Base-by-base conservation (phyloP, 2,113 vertebrate genomes). In the Hypanus sabinus region DNA sequence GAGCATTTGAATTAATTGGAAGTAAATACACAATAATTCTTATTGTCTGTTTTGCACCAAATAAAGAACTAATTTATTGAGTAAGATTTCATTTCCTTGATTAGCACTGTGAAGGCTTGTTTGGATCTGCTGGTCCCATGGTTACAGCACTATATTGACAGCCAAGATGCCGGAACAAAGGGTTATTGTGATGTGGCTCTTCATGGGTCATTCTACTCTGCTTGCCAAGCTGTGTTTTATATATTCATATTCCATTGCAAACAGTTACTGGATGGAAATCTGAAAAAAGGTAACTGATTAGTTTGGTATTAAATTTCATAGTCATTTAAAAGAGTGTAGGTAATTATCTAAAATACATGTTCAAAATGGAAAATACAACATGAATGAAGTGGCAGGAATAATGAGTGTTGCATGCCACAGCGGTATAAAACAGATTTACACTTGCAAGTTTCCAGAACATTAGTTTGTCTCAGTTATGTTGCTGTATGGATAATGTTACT, bases 181-280 rank as follows among this genome's bases (percentile, higher is more conserved):
- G 97, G 97, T 12, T 99, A 97, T 95, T 99, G 98, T 94, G 99
- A 99, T 33, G 95, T 99, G 94, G 96, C 96, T 91, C 96, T 98
- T n/a, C 99, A 99, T 0, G 98, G 98, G 0, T 97, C 98, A 0
- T 99, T 99, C 96, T 99, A 99, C 94, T 96, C 98, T 0, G 96
- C 97, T 0, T 99, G 98, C 95, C 99, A 99, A 96, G 97, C 99
- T 0, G 97, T 97, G 70, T 99, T 99, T 96, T 99, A 99, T 95
- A 97, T 97, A 0, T 95, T 99, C 20, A 95, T 99, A 95, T 99
- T 99, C 96, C 97, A 97, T 94, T 98, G 99, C 94, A 97, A 95
- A 93, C 97, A 97, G 94, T 96, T 99, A 94, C 80, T 99, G 94
- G 98, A 98, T 95, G 97, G 97, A 94, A 97, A 96, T 96, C 96